Evolutionary conservation across 2,113 vertebrate genomes (phyloP).

Genomic region (Cheilinus undulatus): DNA sequence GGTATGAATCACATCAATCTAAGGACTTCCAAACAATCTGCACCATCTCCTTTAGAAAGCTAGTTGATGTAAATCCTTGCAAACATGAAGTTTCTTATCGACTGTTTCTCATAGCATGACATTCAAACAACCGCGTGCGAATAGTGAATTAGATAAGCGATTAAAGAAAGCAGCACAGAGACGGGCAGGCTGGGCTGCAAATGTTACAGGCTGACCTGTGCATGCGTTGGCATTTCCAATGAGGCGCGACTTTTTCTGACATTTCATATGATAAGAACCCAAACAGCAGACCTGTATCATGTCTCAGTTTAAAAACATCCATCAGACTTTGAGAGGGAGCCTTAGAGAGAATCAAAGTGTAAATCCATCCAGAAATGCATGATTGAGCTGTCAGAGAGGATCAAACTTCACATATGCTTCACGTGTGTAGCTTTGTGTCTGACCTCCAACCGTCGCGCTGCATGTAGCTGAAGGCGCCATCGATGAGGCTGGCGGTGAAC

Average conservation of each 20-base stretch:
- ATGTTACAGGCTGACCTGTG: conserved; percentile 43
- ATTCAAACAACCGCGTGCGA: conserved; percentile 1
- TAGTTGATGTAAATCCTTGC: conserved; percentile 7
- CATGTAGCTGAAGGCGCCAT: conserved; percentile 97
- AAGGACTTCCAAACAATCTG: conserved; percentile 2
- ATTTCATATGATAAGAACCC: conserved; percentile 48
- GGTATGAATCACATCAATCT: conserved; percentile 44
- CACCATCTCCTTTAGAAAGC: not conserved
- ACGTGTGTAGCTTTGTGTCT: conserved; percentile 20
- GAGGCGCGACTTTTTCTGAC: conserved; percentile 33
- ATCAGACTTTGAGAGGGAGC: not conserved
- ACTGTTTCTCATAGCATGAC: conserved; percentile 2
- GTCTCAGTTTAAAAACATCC: not conserved
- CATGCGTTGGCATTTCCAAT: conserved; percentile 65
- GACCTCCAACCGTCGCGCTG: conserved; percentile 94
- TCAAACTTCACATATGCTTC: not conserved
- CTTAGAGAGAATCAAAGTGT: not conserved
- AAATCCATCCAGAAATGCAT: not conserved
- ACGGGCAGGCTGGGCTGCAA: conserved; percentile 25
- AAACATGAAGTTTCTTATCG: conserved; percentile 38
- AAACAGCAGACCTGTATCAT: conserved; percentile 4
- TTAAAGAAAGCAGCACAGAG: not conserved
- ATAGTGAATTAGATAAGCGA: not conserved
- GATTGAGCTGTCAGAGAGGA: not conserved
- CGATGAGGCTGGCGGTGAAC: conserved; percentile 94